Base-by-base conservation (phyloP, 2,888 invertebrate species). In the Sympetrum striolatum region DNA sequence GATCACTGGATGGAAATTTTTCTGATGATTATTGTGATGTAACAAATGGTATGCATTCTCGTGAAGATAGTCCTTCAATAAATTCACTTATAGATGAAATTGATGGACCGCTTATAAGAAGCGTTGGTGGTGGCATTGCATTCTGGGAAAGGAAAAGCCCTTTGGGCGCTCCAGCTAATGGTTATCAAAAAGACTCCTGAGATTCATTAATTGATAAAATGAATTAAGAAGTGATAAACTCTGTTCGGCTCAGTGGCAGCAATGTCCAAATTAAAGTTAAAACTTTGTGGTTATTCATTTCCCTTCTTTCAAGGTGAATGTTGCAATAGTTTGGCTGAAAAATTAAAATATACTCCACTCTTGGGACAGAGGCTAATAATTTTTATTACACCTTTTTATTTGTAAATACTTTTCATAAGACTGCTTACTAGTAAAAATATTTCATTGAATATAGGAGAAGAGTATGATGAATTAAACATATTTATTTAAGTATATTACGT, bases 131-230 rank as follows among this genome's bases (percentile, higher is more conserved):
- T 22, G 60, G 86, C 22, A 86, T 86, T 18, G 86, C 86, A 86
- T 86, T 86, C n/a, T 86, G 86, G 86, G 86, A 86, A 86, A 86
- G 86, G 12, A 35, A 60, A 12, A 86, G 86, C n/a, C 86, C 86
- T 8, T 60, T 60, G 4, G 86, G 86, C 39, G 60, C 60, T 35
- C 58, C 82, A 82, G 58, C 86, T 18, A 37, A 48, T n/a, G 60
- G n/a, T 1, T 37, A 58, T 37, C 60, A 86, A 39, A 86, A 60
- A 86, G 86, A 86, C 37, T 58, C 48, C 22, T 86, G 31, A 60
- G 39, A 48, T n/a, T 37, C 35, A 22, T 58, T 35, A 22, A 31
- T 44, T 39, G 18, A 44, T 25, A 39, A 64, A 18, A 37, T 37
- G 3, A 86, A 37, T 86, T 60, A 4, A 31, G 15, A 8, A 31